phyloP scores from a whole-genome alignment of 2,888 invertebrate species.

The Conomelus anceps region DNA sequence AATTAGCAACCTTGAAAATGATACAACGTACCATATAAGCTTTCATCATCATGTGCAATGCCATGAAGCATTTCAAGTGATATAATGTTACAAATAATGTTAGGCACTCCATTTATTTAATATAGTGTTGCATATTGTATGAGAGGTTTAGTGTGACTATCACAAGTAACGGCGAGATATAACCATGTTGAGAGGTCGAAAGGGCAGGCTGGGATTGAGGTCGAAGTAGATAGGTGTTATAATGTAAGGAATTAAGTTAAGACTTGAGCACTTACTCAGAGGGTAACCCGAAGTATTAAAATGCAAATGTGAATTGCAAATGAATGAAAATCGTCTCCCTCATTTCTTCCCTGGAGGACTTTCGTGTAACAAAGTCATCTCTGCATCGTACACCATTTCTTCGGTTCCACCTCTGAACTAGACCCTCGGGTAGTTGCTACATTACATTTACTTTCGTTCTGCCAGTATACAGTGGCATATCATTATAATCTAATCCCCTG shows the following conservation, averaged over 20 bases:
- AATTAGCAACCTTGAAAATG: too few species aligned
- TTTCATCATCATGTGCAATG: too few species aligned
- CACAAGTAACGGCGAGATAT: too few species aligned
- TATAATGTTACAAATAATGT: too few species aligned
- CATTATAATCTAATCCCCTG: not conserved
- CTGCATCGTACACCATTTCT: not conserved
- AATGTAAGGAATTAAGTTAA: constrained; percentile 6
- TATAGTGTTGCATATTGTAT: too few species aligned
- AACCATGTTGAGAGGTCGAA: not conserved
- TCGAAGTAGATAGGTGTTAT: constrained; percentile 5
- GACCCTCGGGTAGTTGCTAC: not conserved
- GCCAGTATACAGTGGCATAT: not conserved
- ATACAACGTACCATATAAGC: too few species aligned
- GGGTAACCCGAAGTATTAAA: constrained; percentile 7
- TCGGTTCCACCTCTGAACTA: not conserved
- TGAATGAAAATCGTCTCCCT: not conserved
- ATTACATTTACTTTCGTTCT: not conserved
- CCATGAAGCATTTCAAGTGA: too few species aligned
- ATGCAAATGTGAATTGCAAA: constrained; percentile 11
- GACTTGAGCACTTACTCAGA: not conserved
- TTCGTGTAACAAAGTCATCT: not conserved
- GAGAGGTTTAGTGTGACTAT: too few species aligned
- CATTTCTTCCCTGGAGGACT: constrained; percentile 5
- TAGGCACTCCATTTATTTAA: too few species aligned
- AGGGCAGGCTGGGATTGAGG: not conserved